These are phyloP conservation scores for Physeter macrocephalus DNA, from an alignment of 2,113 vertebrate species.

Conservation along the genomic window DNA sequence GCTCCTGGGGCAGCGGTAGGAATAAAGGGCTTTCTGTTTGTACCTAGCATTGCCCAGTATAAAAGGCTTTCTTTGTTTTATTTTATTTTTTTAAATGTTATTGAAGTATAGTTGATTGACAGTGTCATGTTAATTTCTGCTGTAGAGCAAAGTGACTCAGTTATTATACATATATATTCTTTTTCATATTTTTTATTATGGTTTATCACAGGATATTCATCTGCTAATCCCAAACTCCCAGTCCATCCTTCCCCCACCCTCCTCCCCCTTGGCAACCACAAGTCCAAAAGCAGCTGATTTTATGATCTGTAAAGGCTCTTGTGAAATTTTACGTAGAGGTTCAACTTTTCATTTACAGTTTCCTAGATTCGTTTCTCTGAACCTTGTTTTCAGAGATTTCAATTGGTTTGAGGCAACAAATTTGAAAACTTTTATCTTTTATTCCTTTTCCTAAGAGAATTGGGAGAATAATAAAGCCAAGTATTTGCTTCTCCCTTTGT, in stretches of 20 bases:
- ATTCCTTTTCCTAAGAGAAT: background rate
- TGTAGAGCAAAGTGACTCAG: background rate
- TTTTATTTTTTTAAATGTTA: background rate
- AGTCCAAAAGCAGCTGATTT: background rate
- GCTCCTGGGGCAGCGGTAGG: background rate
- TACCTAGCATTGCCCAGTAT: background rate
- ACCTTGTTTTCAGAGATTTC: background rate
- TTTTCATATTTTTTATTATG: background rate
- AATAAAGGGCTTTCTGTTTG: constrained; percentile 17
- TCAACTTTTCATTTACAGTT: background rate
- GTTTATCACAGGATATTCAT: background rate
- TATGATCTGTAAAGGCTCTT: background rate
- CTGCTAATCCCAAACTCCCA: background rate
- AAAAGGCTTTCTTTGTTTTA: background rate
- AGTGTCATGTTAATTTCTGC: background rate
- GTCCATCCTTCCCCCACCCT: background rate
- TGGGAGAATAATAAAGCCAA: background rate
- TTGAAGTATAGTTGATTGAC: background rate
- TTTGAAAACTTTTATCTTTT: background rate
- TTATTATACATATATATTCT: background rate
- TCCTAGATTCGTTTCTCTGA: background rate
- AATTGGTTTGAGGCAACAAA: background rate
- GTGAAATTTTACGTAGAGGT: background rate
- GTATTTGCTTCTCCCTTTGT: background rate
- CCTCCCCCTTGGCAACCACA: background rate